Percentiles rank a stretch among this genome's conserved stretches.
Conservation (phyloP, 1,140 invertebrate species). For the Orchesella cincta region DNA sequence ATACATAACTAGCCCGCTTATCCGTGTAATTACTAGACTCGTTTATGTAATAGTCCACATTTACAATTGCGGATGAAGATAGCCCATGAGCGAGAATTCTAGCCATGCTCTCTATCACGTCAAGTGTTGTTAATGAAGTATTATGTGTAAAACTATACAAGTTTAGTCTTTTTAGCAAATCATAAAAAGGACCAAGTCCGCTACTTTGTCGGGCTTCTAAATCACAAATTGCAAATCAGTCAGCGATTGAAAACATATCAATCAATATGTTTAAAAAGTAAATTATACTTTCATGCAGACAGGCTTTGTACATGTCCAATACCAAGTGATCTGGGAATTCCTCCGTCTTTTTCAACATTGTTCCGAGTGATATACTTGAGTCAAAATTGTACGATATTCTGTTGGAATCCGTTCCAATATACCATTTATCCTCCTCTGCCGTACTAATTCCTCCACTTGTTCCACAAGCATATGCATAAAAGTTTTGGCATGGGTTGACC, state of each 20-base stretch:
- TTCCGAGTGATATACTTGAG: neutral
- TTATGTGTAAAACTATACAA: neutral
- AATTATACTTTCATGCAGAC: neutral
- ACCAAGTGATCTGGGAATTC: neutral
- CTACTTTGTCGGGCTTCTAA: neutral
- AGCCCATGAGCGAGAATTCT: neutral
- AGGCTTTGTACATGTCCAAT: neutral
- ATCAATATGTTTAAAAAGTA: neutral
- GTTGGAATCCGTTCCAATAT: neutral
- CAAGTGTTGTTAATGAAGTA: neutral
- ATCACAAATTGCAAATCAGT: too few species aligned
- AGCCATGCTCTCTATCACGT: neutral
- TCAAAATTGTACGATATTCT: neutral
- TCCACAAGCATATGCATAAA: neutral
- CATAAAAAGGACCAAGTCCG: neutral
- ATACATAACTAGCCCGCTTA: too few species aligned
- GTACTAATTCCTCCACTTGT: neutral
- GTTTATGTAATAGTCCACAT: neutral
- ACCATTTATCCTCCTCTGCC: neutral
- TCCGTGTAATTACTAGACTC: too few species aligned
- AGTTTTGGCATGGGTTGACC: neutral
- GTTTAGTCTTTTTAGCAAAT: neutral
- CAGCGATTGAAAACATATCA: neutral
- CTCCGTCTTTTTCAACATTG: neutral
- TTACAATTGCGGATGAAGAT: neutral